Conservation (phyloP, 2,888 invertebrate species). For the Drosophila kanekoi region DNA sequence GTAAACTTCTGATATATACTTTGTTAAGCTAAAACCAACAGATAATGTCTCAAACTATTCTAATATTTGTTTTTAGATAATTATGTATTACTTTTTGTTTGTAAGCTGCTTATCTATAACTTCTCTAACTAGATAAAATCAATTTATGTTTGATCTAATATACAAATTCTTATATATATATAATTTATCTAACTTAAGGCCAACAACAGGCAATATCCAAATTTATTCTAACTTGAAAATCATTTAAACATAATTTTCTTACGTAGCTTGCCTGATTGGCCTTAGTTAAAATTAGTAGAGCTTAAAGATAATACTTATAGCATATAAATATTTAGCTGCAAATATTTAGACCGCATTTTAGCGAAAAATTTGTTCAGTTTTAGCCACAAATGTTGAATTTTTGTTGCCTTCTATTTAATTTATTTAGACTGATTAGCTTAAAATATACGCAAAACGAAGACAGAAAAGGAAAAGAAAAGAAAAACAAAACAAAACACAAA, state of each 20-base stretch:
- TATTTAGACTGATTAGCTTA: conserved; percentile 82
- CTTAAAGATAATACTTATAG: conserved; percentile 25
- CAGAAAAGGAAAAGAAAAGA: neutral
- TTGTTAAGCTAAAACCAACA: conserved; percentile 11
- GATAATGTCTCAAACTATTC: conserved; percentile 6
- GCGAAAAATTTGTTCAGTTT: conserved; percentile 51
- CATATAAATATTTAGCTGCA: conserved; percentile 55
- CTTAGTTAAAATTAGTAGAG: conserved; percentile 34
- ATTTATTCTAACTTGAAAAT: conserved; percentile 1
- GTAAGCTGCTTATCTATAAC: too few relatives aligned
- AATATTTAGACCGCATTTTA: conserved; percentile 65
- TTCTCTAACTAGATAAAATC: too few relatives aligned
- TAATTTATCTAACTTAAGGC: conserved; percentile 2
- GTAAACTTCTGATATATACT: neutral
- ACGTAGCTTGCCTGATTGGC: conserved; percentile 14
- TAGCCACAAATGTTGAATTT: conserved; percentile 52
- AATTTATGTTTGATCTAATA: neutral
- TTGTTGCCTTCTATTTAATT: conserved; percentile 65
- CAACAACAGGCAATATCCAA: conserved; percentile 19
- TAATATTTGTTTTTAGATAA: neutral
- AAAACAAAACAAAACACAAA: neutral
- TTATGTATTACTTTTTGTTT: neutral
- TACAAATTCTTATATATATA: conserved; percentile 4
- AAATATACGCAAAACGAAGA: conserved; percentile 57
- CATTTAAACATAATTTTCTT: neutral